Evolutionary conservation across 2,797 vertebrate genomes (phyloP).

Genomic region (Bradypodion pumilum): DNA sequence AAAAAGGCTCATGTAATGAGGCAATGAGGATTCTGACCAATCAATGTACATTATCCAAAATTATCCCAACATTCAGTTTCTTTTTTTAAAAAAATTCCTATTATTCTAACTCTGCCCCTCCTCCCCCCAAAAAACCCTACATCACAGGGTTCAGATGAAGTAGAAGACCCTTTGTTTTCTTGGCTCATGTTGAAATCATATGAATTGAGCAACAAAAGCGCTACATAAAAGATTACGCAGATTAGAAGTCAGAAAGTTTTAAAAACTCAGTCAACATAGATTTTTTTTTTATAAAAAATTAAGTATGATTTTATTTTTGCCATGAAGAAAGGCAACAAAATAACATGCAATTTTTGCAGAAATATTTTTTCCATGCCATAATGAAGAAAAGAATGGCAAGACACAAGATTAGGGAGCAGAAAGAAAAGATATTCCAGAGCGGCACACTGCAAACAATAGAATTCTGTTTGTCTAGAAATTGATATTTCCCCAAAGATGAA

Average conservation of each 20-base stretch:
- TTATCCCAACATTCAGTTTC: conserved; percentile 57
- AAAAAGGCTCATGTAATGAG: too few species aligned
- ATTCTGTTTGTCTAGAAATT: background rate
- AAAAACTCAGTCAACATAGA: background rate
- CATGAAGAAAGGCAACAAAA: conserved; percentile 1
- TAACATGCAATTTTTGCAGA: background rate
- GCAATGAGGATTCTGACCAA: too few species aligned
- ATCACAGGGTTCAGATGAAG: conserved; percentile 4
- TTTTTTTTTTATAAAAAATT: background rate
- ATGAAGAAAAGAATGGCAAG: background rate
- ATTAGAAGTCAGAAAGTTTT: background rate
- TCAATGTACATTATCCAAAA: conserved; percentile 36
- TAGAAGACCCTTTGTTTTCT: background rate
- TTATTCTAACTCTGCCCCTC: conserved; percentile 8
- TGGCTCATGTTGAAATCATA: background rate
- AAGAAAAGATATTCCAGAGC: background rate
- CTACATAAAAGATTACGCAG: background rate
- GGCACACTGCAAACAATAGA: background rate
- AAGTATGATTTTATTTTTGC: background rate
- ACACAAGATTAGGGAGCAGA: background rate
- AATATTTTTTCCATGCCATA: background rate
- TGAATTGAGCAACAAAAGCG: background rate
- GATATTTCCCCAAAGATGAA: background rate
- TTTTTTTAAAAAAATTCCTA: too few species aligned
- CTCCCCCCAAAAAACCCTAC: conserved; percentile 33